Conservation (phyloP, 2,113 vertebrate species). For the Nothoprocta perdicaria region DNA sequence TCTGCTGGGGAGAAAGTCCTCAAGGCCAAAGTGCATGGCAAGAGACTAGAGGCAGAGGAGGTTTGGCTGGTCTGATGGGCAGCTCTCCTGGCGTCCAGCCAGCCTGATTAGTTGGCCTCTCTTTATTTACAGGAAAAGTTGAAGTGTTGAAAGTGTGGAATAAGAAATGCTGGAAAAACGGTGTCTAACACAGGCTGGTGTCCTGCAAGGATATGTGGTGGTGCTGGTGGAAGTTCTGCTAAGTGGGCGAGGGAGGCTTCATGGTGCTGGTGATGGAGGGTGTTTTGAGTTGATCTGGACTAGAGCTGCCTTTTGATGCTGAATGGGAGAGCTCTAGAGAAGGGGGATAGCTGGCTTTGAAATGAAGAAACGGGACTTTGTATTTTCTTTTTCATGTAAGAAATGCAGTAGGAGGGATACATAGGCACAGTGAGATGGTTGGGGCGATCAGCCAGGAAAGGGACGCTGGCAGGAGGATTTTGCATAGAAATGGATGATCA, state of each 20-base stretch:
- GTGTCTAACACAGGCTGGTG: background rate
- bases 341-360: background rate
- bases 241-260: background rate
- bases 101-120: background rate
- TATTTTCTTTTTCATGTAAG: background rate
- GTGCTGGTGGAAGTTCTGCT: background rate
- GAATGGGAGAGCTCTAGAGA: background rate
- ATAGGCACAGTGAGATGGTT: background rate
- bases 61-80: background rate
- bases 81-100: background rate
- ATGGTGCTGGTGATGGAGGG: too few species aligned
- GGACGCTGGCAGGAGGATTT: background rate
- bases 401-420: background rate
- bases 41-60: background rate
- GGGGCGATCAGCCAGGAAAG: background rate
- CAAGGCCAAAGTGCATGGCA: background rate
- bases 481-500: background rate
- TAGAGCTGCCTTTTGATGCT: background rate
- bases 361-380: background rate
- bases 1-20: background rate
- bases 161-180: background rate
- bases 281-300: background rate
- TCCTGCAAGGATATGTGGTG: background rate
- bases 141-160: too few species aligned
- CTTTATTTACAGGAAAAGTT: background rate